Percentiles rank a stretch among this genome's conserved stretches.
Evolutionary conservation across 1,140 invertebrate species (phyloP).

Genomic region (Trachelipus rathkii): DNA sequence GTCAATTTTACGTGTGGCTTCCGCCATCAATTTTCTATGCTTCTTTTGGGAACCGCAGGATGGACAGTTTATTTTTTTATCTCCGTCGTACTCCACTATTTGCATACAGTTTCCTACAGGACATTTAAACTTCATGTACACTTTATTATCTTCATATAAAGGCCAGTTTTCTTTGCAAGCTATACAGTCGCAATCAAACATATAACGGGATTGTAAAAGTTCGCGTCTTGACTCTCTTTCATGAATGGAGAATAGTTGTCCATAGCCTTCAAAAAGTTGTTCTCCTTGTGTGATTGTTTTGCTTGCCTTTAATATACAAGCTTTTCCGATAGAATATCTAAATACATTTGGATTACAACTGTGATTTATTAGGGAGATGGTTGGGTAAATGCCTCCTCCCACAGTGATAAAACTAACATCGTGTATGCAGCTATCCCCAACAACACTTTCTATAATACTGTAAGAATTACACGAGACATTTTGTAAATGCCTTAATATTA

Average conservation of each 20-base stretch:
- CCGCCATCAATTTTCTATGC: too few relatives aligned
- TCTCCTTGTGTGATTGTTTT: constrained; percentile 53
- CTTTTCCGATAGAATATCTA: constrained; percentile 54
- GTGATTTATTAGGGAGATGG: constrained; percentile 63
- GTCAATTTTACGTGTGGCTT: too few relatives aligned
- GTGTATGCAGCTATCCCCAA: constrained; percentile 49
- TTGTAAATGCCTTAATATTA: constrained; percentile 58
- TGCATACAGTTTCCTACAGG: neutral
- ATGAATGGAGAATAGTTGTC: constrained; percentile 49
- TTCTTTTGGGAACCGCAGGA: neutral
- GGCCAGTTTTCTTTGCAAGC: constrained; percentile 58
- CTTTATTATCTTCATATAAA: constrained; percentile 34
- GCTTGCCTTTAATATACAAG: constrained; percentile 55
- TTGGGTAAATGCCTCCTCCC: constrained; percentile 60
- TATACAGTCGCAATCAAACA: constrained; percentile 57
- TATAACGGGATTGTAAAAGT: constrained; percentile 56
- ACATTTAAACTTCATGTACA: neutral
- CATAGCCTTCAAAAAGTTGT: constrained; percentile 62
- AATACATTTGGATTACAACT: constrained; percentile 59
- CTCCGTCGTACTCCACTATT: neutral
- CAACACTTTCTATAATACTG: constrained; percentile 58
- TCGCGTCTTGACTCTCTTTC: constrained; percentile 49
- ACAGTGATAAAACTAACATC: constrained; percentile 51
- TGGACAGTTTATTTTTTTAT: neutral
- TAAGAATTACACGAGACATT: constrained; percentile 63